phyloP scores from a whole-genome alignment of 2,797 vertebrate species.

The Eidolon dupreanum region DNA sequence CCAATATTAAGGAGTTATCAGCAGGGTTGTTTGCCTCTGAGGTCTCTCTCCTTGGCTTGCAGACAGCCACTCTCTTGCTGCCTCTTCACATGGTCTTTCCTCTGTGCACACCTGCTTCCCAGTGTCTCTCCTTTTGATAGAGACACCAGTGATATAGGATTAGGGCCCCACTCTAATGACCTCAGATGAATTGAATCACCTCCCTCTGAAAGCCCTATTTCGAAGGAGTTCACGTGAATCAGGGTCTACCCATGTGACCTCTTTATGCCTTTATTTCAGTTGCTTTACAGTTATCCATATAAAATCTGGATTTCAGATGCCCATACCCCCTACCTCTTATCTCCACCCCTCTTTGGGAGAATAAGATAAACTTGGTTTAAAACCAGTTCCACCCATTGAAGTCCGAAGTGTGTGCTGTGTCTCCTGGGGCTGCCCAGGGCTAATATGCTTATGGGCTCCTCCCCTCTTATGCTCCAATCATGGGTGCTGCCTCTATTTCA shows the following conservation, averaged over 20 bases:
- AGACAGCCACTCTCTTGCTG: not conserved
- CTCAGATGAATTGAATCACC: not conserved
- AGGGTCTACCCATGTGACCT: not conserved
- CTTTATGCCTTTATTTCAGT: not conserved
- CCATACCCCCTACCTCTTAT: not conserved
- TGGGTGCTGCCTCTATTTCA: not conserved
- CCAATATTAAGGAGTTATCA: not conserved
- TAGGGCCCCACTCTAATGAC: not conserved
- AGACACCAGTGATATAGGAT: not conserved
- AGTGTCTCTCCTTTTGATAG: not conserved
- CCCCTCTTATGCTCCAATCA: not conserved
- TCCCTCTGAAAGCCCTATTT: not conserved
- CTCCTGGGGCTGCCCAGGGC: not conserved
- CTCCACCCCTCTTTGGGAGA: not conserved
- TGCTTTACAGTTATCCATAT: not conserved
- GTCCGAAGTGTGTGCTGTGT: not conserved
- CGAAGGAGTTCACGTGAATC: not conserved
- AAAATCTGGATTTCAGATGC: not conserved
- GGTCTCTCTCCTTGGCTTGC: not conserved
- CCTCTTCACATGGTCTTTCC: not conserved
- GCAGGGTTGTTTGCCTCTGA: not conserved
- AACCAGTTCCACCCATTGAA: not conserved
- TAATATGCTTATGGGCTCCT: not conserved
- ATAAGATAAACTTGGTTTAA: not conserved
- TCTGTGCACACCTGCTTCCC: rapidly evolving